These are phyloP conservation scores for Lampropteryx suffumata DNA, from an alignment of 2,888 invertebrate species.

Conservation along the genomic window DNA sequence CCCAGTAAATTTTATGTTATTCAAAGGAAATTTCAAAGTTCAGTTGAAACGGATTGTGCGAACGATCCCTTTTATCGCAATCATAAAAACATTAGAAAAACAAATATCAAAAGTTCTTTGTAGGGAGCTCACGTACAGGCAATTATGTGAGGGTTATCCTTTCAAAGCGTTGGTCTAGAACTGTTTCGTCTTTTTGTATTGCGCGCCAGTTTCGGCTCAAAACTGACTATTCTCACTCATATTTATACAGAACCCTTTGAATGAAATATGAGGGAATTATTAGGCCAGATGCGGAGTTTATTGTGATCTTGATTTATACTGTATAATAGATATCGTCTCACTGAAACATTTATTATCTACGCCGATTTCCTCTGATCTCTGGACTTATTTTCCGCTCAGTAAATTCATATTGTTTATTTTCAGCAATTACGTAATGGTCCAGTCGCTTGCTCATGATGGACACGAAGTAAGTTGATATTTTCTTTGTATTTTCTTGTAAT, in stretches of 20 bases:
- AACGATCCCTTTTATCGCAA: conserved; percentile 37
- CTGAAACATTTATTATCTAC: conserved; percentile 28
- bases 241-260: conserved; percentile 30
- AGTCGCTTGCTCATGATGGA: conserved; percentile 93
- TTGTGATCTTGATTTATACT: conserved; percentile 31
- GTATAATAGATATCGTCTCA: conserved; percentile 25
- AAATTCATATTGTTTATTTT: conserved; percentile 54
- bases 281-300: conserved; percentile 33
- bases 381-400: conserved; percentile 16
- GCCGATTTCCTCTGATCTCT: conserved; percentile 19
- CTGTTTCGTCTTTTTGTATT: conserved; percentile 18
- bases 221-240: conserved; percentile 31
- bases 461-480: conserved; percentile 88
- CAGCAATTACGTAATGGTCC: conserved; percentile 97
- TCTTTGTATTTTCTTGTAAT: conserved; percentile 1
- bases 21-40: conserved; percentile 29
- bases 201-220: conserved; percentile 10
- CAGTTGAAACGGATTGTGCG: conserved; percentile 30
- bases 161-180: conserved; percentile 32
- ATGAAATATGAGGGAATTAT: conserved; percentile 34
- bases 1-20: conserved; percentile 13
- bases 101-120: conserved; percentile 37
- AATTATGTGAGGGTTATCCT: conserved; percentile 37
- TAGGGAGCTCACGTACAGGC: conserved; percentile 34
- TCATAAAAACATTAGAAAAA: conserved; percentile 40